These are phyloP conservation scores for Osmoderma eremita DNA, from an alignment of 2,888 invertebrate genomes.

Conservation along the genomic window DNA sequence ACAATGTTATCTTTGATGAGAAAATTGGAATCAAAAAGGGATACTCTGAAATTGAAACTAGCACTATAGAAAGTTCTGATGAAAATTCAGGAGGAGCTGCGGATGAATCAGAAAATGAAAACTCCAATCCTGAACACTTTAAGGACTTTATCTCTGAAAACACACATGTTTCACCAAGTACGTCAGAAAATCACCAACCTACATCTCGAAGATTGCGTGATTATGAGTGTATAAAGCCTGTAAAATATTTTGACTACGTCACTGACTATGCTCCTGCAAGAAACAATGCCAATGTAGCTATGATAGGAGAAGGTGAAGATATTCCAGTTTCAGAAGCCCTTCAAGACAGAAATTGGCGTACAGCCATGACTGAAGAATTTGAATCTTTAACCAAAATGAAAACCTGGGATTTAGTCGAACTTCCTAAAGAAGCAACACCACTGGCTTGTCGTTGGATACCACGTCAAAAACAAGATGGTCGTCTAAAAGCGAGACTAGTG, in stretches of 20 bases:
- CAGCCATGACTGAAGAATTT: constrained; percentile 9
- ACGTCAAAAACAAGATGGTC: constrained; percentile 48
- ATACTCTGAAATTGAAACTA: not conserved
- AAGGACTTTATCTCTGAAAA: too few species aligned
- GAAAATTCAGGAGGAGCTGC: not conserved
- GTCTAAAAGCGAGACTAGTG: constrained; percentile 50
- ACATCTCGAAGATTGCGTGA: too few species aligned
- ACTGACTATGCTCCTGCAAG: too few species aligned
- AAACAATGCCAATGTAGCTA: too few species aligned
- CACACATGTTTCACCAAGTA: too few species aligned
- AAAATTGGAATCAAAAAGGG: not conserved
- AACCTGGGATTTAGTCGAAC: constrained; percentile 50
- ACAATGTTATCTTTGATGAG: constrained; percentile 45
- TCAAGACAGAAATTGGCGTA: not conserved
- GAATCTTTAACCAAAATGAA: constrained; percentile 20
- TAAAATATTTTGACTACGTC: too few species aligned
- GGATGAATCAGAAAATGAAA: not conserved
- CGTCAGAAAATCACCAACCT: too few species aligned
- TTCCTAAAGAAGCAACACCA: constrained; percentile 46
- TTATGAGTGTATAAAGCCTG: too few species aligned
- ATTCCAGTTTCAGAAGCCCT: not conserved
- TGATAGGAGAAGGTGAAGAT: not conserved
- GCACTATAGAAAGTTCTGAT: not conserved
- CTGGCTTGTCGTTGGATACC: constrained; percentile 49
- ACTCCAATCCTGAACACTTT: not conserved